Evolutionary conservation across 2,113 vertebrate genomes (phyloP).

Genomic region (Mormyrus lacerda): DNA sequence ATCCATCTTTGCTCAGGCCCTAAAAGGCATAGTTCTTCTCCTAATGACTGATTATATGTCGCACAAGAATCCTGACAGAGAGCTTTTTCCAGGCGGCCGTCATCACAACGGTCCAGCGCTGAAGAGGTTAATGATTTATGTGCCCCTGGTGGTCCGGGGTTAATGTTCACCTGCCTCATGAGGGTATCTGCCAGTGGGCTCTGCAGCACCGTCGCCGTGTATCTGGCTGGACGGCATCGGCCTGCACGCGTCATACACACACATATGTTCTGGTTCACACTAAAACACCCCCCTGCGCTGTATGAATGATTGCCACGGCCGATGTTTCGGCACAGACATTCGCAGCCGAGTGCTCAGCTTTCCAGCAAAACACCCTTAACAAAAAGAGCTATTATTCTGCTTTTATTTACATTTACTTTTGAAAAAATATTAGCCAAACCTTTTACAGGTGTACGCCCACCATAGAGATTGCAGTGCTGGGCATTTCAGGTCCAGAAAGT

Average conservation of each 20-base stretch:
- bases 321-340: not conserved
- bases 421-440: not conserved
- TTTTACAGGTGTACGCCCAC: not conserved
- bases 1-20: constrained; percentile 18
- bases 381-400: not conserved
- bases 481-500: too few relatives aligned
- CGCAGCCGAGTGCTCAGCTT: not conserved
- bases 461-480: too few relatives aligned
- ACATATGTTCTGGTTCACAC: not conserved
- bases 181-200: constrained; percentile 39
- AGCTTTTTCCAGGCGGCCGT: constrained; percentile 53
- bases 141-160: constrained; percentile 52
- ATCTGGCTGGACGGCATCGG: constrained; percentile 35
- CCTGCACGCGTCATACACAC: constrained; percentile 31
- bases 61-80: constrained; percentile 48
- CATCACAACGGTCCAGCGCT: constrained; percentile 42
- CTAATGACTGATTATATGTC: not conserved
- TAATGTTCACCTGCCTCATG: constrained; percentile 61
- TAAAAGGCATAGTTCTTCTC: not conserved
- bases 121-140: constrained; percentile 61
- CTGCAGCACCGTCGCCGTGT: constrained; percentile 22
- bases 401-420: not conserved
- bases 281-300: not conserved
- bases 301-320: not conserved
- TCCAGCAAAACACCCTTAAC: not conserved